Evolutionary conservation across 2,797 vertebrate genomes (phyloP), one percentile per base, ranked within the genome.

Genomic region (Catamblyrhynchus diadema): DNA sequence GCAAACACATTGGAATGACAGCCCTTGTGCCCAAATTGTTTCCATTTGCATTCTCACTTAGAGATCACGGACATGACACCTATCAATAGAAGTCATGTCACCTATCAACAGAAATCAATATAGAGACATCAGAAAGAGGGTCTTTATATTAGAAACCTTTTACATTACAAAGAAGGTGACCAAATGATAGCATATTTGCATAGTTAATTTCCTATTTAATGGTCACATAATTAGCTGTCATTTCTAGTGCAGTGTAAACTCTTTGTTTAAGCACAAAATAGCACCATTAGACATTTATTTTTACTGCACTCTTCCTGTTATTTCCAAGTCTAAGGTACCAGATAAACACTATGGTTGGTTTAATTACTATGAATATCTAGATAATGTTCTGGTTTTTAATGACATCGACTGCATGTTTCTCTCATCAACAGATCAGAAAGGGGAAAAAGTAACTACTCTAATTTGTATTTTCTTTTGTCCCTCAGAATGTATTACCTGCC

Each of bases 131-230:
- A 83, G 42, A 87, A 85, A 77, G 10, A 85, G 9, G 19, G 42
- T 8, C 8, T 37, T 39, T 53, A 56, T 1, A 0, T 22, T 41
- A 1, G 3, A 32, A 86, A n/a, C 8, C 2, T 71, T 77, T 89
- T 42, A 33, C 9, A 50, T 73, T 53, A 60, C 51, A 88, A 87
- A 67, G 23, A 85, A 84, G 41, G 8, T 82, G 44, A 87, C 59
- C 39, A 90, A 77, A 77, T 14, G 32, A 56, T 25, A 88, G 12
- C 14, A 67, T 7, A 80, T 92, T 93, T 93, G 35, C 53, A 74
- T 80, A 65, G n/a, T 53, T 82, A 82, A 80, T 88, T 79, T 60
- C 25, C 56, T 84, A 70, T 90, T 81, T 93, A 88, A 81, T 71
- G 35, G 53, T 56, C 75, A 88, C 7, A 21, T 84, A 81, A 93